Conservation (phyloP, 2,888 invertebrate genomes). For the Lobophora halterata region DNA sequence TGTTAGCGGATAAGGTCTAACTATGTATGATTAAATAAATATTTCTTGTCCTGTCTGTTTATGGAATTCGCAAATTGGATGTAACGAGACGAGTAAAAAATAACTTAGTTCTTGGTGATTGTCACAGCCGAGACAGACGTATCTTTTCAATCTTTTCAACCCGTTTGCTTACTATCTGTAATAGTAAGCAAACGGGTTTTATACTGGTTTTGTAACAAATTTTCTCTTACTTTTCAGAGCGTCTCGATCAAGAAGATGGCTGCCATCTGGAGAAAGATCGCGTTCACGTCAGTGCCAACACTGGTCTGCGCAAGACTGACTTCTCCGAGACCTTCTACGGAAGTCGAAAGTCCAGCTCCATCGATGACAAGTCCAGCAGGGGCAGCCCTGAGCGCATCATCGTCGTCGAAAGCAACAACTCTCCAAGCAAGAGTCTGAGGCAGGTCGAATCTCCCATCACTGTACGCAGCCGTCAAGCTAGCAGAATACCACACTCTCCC, state of each 20-base stretch:
- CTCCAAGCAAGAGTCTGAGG: conserved; percentile 67
- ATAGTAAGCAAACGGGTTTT: too few relatives aligned
- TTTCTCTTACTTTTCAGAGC: conserved; percentile 69
- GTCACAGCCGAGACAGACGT: too few relatives aligned
- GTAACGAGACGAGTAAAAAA: conserved; percentile 1
- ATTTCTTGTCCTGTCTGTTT: conserved; percentile 9
- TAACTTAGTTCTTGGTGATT: too few relatives aligned
- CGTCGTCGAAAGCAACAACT: conserved; percentile 61
- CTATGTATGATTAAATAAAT: conserved; percentile 12
- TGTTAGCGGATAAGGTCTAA: conserved; percentile 12
- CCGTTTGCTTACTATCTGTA: too few relatives aligned
- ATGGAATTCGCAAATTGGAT: conserved; percentile 14
- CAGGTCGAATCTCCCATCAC: conserved; percentile 63
- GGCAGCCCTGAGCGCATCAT: conserved; percentile 70
- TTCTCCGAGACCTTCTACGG: conserved; percentile 83
- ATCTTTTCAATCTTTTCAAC: too few relatives aligned
- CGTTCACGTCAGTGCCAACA: conserved; percentile 84
- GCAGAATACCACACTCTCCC: conserved; percentile 72
- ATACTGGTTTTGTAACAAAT: neutral
- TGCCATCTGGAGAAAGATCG: conserved; percentile 66
- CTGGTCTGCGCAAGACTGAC: conserved; percentile 86
- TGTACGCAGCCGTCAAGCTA: conserved; percentile 65
- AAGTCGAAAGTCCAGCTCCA: conserved; percentile 68
- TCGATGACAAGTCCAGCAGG: conserved; percentile 63
- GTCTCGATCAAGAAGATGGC: conserved; percentile 81